phyloP scores from a whole-genome alignment of 2,888 invertebrate genomes.

The Eupithecia subumbrata region DNA sequence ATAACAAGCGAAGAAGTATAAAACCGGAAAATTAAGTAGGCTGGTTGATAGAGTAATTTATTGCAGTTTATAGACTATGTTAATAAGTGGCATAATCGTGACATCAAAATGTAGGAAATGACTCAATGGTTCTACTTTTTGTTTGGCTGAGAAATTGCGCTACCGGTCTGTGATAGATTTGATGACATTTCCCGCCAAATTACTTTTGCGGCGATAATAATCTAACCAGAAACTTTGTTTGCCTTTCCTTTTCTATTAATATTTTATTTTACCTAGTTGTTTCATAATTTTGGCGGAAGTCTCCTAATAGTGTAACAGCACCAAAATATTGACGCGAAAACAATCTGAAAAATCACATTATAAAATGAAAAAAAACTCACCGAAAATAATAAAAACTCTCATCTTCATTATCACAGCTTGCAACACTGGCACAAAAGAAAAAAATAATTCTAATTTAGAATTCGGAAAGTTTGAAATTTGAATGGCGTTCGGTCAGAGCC shows the following conservation, averaged over 20 bases:
- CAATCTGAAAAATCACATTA: neutral
- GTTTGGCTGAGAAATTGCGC: constrained; percentile 14
- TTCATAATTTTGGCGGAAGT: constrained; percentile 7
- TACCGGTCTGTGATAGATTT: constrained; percentile 19
- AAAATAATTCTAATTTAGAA: constrained; percentile 39
- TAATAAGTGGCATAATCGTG: constrained; percentile 32
- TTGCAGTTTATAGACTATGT: constrained; percentile 25
- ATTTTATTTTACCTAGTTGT: neutral
- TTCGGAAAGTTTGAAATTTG: constrained; percentile 50
- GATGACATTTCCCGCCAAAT: neutral
- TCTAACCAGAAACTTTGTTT: neutral
- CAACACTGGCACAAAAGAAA: constrained; percentile 69
- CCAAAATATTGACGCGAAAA: neutral
- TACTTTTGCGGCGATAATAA: neutral
- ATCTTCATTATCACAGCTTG: constrained; percentile 59
- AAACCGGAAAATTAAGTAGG: constrained; percentile 23
- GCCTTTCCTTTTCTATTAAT: neutral
- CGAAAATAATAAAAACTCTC: constrained; percentile 71
- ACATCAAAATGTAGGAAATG: constrained; percentile 33
- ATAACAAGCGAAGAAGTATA: constrained; percentile 13
- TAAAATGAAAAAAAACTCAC: constrained; percentile 60
- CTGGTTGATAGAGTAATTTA: constrained; percentile 19
- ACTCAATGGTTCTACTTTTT: constrained; percentile 31
- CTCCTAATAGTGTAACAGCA: neutral
- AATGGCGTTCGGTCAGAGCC: constrained; percentile 71